Base-by-base conservation (phyloP, 2,888 invertebrate species). In the Ecdyonurus torrentis region DNA sequence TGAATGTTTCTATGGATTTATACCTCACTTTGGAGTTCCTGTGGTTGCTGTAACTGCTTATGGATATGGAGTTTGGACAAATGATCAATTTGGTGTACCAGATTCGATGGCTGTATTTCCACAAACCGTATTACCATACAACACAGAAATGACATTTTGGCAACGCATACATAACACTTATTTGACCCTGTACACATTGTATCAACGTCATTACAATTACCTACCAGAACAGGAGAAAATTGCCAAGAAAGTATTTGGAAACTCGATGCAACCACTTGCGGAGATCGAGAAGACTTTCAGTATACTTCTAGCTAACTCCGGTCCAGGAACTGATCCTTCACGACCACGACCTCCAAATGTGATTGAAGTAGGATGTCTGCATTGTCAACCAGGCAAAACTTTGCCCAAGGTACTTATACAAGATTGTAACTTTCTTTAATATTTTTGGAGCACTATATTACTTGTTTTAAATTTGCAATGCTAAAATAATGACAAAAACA, bases 151-250 rank as follows among this genome's bases (percentile, higher is more conserved):
- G 72, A 78, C 72, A 52, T 82, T 85, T 66, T 71, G 72, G 68
- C 76, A 80, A 67, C 71, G 85, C 66, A 58, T 81, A 0, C 70
- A 74, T 24, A 84, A 83, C 68, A 72, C 78, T 0, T 74, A 75
- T 2, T 25, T 59, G 24, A 59, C 23, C 22, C n/a, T 24, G 15
- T 22, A 24, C 2, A 24, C 59, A 22, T n/a, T 15, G 18, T 3
- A 15, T 20, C 18, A 18, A 22, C 20, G 37, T 5, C 7, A 5
- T 10, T 10, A 37, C 15, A 5, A 37, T 37, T 37, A 37, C 15
- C 15, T 37, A 37, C 66, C 72, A 60, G 61, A 71, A 1, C 63
- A 65, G 25, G 62, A 67, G 18, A 52, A 63, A 25, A 63, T 67
- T 18, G 63, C 66, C 1, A 64, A 59, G 23, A 63, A 65, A 52